Percentiles rank a stretch among this genome's conserved stretches.
Evolutionary conservation across 2,797 vertebrate genomes (phyloP).

Genomic region (Schizothorax lantsangensis): DNA sequence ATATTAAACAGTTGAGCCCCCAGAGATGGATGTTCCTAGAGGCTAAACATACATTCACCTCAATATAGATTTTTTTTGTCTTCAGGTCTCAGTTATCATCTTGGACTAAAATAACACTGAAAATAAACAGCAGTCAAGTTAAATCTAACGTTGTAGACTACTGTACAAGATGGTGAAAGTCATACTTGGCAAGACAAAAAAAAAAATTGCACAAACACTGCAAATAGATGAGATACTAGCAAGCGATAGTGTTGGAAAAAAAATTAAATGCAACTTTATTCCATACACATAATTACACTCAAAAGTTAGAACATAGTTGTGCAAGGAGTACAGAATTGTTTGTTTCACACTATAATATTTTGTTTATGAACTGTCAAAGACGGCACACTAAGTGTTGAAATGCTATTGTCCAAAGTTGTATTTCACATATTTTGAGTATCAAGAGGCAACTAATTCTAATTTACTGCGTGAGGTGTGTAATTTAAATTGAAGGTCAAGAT

Average conservation of each 20-base stretch:
- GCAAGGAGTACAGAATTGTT: neutral
- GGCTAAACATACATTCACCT: slow-evolving; percentile 77
- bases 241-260: slow-evolving; percentile 18
- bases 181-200: neutral
- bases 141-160: slow-evolving; percentile 14
- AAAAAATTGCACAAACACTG: slow-evolving; percentile 14
- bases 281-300: neutral
- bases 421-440: neutral
- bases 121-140: slow-evolving; percentile 13
- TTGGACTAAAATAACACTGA: slow-evolving; percentile 23
- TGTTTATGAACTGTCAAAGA: slow-evolving; percentile 3
- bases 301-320: neutral
- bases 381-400: neutral
- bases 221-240: neutral
- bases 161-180: slow-evolving; percentile 9
- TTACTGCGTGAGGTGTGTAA: neutral
- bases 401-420: neutral
- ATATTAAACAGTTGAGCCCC: slow-evolving; percentile 55
- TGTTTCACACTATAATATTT: neutral
- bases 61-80: slow-evolving; percentile 74
- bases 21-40: slow-evolving; percentile 62
- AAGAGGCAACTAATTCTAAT: neutral
- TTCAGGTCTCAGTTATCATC: slow-evolving; percentile 38
- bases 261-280: slow-evolving; percentile 8
- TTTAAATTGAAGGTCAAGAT: neutral